Conservation (phyloP, 2,888 invertebrate species). For the Eilema sororculum region DNA sequence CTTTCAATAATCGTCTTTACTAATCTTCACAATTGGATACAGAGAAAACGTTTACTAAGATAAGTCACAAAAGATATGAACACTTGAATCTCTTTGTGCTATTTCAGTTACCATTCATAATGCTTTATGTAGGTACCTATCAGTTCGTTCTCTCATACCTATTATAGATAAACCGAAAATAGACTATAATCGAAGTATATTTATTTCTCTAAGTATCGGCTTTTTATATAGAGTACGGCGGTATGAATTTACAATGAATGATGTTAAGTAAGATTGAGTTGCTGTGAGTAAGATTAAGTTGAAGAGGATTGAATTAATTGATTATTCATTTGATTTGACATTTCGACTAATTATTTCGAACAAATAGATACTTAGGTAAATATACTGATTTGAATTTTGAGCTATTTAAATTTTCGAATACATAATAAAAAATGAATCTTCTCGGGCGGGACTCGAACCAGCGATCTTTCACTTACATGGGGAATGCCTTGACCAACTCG, state of each 20-base stretch:
- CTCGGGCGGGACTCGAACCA: no score
- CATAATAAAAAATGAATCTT: no score
- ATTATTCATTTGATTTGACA: no score
- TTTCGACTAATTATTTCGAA: no score
- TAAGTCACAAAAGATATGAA: not conserved
- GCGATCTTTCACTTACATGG: no score
- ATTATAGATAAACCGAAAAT: not conserved
- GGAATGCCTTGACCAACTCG: no score
- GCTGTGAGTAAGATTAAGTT: no score
- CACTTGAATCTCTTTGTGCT: not conserved
- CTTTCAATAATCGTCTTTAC: not conserved
- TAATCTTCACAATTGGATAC: not conserved
- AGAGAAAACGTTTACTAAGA: not conserved
- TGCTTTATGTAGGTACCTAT: not conserved
- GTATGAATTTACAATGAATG: not conserved
- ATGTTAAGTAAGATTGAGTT: no score
- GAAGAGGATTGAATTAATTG: no score
- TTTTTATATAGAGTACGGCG: not conserved
- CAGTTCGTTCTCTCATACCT: not conserved
- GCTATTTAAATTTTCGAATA: no score
- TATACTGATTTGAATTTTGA: not conserved
- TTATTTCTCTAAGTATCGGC: not conserved
- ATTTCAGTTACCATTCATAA: conserved; percentile 3
- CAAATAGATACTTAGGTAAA: no score
- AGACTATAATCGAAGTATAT: not conserved